Evolutionary conservation across 2,113 vertebrate genomes (phyloP).

Genomic region (Antigone vipio): DNA sequence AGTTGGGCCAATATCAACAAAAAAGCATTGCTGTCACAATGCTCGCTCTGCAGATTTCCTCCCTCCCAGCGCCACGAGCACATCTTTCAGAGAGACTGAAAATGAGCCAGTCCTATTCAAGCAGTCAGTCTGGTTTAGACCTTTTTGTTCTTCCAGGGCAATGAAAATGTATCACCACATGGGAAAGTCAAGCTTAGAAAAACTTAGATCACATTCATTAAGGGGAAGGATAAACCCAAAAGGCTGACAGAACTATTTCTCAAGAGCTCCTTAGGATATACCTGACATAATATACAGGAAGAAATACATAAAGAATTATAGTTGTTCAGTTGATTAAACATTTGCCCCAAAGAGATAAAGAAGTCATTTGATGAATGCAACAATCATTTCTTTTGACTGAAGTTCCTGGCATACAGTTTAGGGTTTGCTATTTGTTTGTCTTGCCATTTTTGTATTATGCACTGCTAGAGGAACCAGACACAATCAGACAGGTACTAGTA

Average conservation of each 20-base stretch:
- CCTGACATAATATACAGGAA: not conserved
- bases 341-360: not conserved
- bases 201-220: not conserved
- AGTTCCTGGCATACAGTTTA: not conserved
- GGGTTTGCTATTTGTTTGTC: not conserved
- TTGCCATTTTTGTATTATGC: not conserved
- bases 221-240: not conserved
- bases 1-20: not conserved
- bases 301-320: not conserved
- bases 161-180: not conserved
- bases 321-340: not conserved
- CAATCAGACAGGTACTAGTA: not conserved
- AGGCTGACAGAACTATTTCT: not conserved
- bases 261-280: not conserved
- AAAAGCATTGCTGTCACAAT: not conserved
- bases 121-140: not conserved
- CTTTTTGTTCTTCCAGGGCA: not conserved
- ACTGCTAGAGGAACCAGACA: not conserved
- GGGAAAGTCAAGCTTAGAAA: not conserved
- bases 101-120: not conserved
- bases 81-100: not conserved
- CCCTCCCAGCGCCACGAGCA: not conserved
- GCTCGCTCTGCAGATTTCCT: not conserved
- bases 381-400: not conserved
- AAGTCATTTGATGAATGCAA: not conserved